phyloP scores from a whole-genome alignment of 2,888 invertebrate species.

The Drosophila sordidapex region DNA sequence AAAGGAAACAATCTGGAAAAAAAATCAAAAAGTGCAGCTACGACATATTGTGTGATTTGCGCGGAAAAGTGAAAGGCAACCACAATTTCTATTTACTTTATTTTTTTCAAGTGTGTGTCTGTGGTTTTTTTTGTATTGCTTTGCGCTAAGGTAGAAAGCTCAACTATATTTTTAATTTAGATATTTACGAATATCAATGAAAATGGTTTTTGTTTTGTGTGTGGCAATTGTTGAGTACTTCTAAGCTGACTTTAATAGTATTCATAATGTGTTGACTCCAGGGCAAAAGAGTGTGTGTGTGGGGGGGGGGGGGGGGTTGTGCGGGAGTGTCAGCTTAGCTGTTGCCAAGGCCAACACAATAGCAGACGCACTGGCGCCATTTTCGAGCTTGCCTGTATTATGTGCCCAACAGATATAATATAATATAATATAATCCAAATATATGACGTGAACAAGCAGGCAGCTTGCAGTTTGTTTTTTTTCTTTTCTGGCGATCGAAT shows the following conservation, averaged over 20 bases:
- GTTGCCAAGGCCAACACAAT: conserved; percentile 35
- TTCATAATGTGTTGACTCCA: conserved; percentile 6
- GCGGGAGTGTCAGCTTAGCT: not conserved
- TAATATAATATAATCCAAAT: not conserved
- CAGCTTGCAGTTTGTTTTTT: conserved; percentile 1
- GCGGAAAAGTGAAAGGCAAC: conserved; percentile 34
- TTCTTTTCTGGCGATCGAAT: conserved; percentile 4
- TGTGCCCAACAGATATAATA: not conserved
- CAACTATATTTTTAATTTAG: not conserved
- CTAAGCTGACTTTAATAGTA: not conserved
- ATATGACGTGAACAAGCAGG: not conserved
- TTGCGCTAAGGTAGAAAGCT: not conserved
- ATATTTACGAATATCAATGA: not conserved
- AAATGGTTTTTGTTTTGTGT: not conserved
- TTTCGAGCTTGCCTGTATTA: conserved; percentile 18
- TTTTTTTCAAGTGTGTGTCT: conserved; percentile 34
- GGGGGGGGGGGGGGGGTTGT: not conserved
- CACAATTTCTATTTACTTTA: conserved; percentile 4
- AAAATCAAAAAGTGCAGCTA: not conserved
- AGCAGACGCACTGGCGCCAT: conserved; percentile 53
- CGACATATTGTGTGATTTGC: conserved; percentile 24
- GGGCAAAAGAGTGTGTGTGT: not conserved
- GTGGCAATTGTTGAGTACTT: conserved; percentile 37
- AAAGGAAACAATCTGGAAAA: not conserved
- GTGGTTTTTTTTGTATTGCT: conserved; percentile 9